phyloP scores from a whole-genome alignment of 1,140 invertebrate species.

The Alviniconcha marisindica region DNA sequence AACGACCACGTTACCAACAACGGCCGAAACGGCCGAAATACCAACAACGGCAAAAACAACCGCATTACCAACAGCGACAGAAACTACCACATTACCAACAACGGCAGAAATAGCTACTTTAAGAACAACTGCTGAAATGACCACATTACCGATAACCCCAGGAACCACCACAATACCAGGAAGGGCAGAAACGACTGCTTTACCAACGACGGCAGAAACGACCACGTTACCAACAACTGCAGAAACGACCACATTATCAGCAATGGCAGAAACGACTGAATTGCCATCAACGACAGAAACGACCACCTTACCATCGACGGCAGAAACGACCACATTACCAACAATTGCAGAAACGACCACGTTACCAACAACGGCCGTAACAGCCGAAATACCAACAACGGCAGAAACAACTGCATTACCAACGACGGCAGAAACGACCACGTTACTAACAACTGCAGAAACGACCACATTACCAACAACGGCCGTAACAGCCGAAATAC shows the following conservation, averaged over 20 bases:
- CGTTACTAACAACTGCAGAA: background rate
- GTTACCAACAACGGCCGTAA: too few species aligned
- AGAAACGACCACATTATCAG: too few species aligned
- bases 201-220: background rate
- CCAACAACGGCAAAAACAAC: background rate
- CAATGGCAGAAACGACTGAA: background rate
- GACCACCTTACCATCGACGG: background rate
- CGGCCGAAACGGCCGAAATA: background rate
- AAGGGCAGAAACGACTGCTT: too few species aligned
- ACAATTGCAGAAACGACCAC: background rate
- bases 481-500: slow-evolving; percentile 2
- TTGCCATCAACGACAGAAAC: background rate
- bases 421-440: background rate
- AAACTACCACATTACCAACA: background rate
- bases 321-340: background rate
- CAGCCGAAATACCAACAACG: background rate
- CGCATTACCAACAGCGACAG: background rate
- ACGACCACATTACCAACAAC: slow-evolving; percentile 26
- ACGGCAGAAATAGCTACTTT: background rate
- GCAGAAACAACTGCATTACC: background rate
- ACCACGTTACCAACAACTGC: too few species aligned
- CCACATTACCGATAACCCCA: too few species aligned
- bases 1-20: too few species aligned
- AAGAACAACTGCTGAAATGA: too few species aligned
- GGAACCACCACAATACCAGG: too few species aligned